These are phyloP conservation scores for Eudasyphora cyanicolor DNA, from an alignment of 2,888 invertebrate genomes.

Conservation along the genomic window DNA sequence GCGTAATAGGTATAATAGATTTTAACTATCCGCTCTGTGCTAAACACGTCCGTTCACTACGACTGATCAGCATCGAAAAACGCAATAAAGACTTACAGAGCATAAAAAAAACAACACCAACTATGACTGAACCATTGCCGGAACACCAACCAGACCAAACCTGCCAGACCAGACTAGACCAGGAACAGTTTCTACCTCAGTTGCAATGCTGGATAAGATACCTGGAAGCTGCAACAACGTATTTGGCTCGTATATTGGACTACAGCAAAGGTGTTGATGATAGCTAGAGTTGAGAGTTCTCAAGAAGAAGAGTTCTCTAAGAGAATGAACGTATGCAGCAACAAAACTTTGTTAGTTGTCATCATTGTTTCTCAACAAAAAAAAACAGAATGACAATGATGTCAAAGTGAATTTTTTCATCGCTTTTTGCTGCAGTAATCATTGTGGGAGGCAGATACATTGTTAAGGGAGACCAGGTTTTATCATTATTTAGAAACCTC, in stretches of 20 bases:
- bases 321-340: neutral
- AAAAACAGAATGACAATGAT: constrained; percentile 56
- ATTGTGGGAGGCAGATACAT: neutral
- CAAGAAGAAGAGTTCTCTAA: neutral
- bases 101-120: constrained; percentile 46
- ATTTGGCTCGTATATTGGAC: neutral
- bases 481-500: no score
- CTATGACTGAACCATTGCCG: neutral
- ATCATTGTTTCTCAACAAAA: neutral
- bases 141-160: no score
- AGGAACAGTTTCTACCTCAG: neutral
- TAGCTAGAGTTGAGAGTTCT: neutral
- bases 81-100: constrained; percentile 60
- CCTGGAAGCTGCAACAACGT: neutral
- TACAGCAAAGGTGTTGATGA: neutral
- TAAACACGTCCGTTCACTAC: no score
- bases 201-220: no score
- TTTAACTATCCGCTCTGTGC: no score
- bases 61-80: no score
- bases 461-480: constrained; percentile 24
- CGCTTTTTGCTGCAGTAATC: constrained; percentile 66
- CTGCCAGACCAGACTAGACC: no score
- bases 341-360: constrained; percentile 29
- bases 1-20: no score
- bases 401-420: constrained; percentile 69